Base-by-base conservation (phyloP, 2,888 invertebrate genomes). In the Deilephila porcellus region DNA sequence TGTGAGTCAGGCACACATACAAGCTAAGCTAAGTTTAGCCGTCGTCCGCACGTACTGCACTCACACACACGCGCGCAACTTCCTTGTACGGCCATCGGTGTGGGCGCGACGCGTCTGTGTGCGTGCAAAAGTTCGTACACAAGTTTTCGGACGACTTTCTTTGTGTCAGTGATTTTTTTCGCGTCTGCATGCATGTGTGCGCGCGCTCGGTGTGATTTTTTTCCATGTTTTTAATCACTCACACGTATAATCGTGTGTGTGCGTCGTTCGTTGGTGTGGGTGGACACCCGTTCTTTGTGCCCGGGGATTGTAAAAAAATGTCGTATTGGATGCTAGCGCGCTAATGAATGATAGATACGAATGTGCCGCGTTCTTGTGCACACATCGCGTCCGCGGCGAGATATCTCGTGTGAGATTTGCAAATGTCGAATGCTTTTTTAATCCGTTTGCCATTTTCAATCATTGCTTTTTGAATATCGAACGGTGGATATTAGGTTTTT, bases 91-190 rank as follows among this genome's bases (percentile, higher is more conserved):
- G 71, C 63, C 71, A 17, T 0, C 2, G 60, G 88, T 88, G 87
- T 86, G 90, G 32, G 87, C 79, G 77, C 0, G 8, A 5, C 37
- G 8, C 34, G 37, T 4, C 0, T 45, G 91, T 92, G 91, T 91
- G 91, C 75, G 88, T 87, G 81, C 88, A 90, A 91, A 93, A 94
- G 93, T 94, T 93, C 87, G 86, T 92, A 92, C 91, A 90, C 88
- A 94, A 94, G 92, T 94, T 94, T 94, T 93, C 86, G 93, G 93
- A 90, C 87, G 91, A 93, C 89, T 92, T 93, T 94, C 93, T 94
- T 94, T 94, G 94, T 94, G 94, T 93, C 93, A 84, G 94, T 94
- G 93, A 94, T 94, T 94, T 94, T 94, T 94, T 94, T 91, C 92
- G 93, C 91, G 88, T 86, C 79, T 77, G 79, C 80, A 75, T 76